phyloP scores from a whole-genome alignment of 2,113 vertebrate genomes.

The Leuciscus idus region DNA sequence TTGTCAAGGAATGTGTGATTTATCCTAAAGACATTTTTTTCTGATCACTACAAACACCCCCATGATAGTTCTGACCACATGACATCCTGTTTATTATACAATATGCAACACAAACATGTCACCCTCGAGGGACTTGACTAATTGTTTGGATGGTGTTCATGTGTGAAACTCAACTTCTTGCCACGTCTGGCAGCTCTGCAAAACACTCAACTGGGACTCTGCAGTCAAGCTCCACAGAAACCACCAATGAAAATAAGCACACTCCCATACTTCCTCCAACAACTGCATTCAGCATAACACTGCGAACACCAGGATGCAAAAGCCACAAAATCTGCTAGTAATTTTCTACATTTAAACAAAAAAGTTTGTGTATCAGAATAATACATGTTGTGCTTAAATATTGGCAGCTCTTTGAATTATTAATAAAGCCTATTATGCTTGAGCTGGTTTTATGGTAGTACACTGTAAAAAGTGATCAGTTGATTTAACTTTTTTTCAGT shows the following conservation, averaged over 20 bases:
- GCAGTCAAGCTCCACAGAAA: slow-evolving; percentile 40
- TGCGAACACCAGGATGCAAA: slow-evolving; percentile 25
- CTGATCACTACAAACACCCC: slow-evolving; percentile 21
- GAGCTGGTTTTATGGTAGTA: no score
- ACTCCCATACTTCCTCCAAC: slow-evolving; percentile 42
- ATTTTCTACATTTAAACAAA: slow-evolving; percentile 14
- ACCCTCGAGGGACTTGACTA: slow-evolving; percentile 25
- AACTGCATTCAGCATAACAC: slow-evolving; percentile 52
- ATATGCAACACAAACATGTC: slow-evolving; percentile 28
- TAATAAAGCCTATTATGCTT: no score
- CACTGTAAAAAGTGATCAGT: no score
- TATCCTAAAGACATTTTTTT: background rate
- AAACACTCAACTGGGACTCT: slow-evolving; percentile 50
- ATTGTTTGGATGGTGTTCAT: slow-evolving; percentile 50
- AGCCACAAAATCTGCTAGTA: slow-evolving; percentile 29
- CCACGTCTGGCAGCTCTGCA: slow-evolving; percentile 45
- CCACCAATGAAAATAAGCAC: slow-evolving; percentile 52
- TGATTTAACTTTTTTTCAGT: no score
- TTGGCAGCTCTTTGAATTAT: no score
- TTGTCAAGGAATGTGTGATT: slow-evolving; percentile 14
- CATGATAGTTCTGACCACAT: slow-evolving; percentile 30
- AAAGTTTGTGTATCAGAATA: background rate
- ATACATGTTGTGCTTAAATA: background rate
- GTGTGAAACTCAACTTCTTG: slow-evolving; percentile 40
- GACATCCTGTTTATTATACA: slow-evolving; percentile 34